Evolutionary conservation across 2,113 vertebrate genomes (phyloP).

Genomic region (Forbesichthys agassizii): DNA sequence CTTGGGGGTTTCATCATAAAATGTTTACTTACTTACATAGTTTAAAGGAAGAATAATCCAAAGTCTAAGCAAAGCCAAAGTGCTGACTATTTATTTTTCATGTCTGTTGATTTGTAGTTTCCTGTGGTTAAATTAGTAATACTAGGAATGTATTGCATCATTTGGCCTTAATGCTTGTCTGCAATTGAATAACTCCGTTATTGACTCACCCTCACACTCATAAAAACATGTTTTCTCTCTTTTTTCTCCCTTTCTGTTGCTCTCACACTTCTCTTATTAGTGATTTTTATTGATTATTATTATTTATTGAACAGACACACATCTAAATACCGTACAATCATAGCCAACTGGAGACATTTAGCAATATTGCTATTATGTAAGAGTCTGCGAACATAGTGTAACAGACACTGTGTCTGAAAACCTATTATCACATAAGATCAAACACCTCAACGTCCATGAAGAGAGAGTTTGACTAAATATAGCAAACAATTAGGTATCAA

Average conservation of each 20-base stretch:
- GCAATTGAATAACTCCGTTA: slow-evolving; percentile 56
- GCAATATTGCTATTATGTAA: too few species aligned
- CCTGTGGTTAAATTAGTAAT: slow-evolving; percentile 50
- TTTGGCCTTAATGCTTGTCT: slow-evolving; percentile 61
- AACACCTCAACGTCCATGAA: too few species aligned
- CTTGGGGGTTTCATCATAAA: not conserved
- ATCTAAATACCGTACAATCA: too few species aligned
- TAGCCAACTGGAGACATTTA: too few species aligned
- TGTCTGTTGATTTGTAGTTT: slow-evolving; percentile 24
- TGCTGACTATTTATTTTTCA: slow-evolving; percentile 18
- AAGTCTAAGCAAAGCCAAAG: slow-evolving; percentile 26
- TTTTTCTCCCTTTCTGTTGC: slow-evolving; percentile 1
- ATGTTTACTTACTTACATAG: not conserved
- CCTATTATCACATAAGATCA: too few species aligned
- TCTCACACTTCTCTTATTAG: slow-evolving; percentile 16
- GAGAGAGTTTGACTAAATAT: too few species aligned
- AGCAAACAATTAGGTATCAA: too few species aligned
- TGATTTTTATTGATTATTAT: not conserved
- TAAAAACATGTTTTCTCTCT: slow-evolving; percentile 13
- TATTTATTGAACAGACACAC: too few species aligned
- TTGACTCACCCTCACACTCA: slow-evolving; percentile 42
- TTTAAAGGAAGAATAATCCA: not conserved
- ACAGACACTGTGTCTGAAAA: too few species aligned
- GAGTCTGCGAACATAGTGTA: too few species aligned
- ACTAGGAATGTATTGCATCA: slow-evolving; percentile 52